Conservation (phyloP, 2,888 invertebrate species). For the Ptychoptera contaminata region DNA sequence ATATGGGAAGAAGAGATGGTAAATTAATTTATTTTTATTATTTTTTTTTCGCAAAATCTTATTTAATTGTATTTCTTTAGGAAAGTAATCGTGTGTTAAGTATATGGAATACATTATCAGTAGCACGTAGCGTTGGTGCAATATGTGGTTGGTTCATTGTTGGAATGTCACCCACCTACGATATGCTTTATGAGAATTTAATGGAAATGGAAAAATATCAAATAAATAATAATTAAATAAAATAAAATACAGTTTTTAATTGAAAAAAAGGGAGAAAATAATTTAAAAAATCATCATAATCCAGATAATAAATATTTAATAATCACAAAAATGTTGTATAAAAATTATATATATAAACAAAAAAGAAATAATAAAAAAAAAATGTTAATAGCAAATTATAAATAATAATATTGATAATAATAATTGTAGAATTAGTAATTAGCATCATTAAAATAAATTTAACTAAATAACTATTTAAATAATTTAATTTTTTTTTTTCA, state of each 20-base stretch:
- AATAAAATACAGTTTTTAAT: conserved; percentile 1
- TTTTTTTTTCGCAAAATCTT: neutral
- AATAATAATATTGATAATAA: too few relatives aligned
- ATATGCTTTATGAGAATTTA: conserved; percentile 35
- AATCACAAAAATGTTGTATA: neutral
- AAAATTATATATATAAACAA: too few relatives aligned
- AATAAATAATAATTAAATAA: conserved; percentile 27
- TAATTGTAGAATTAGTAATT: too few relatives aligned
- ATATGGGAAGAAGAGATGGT: conserved; percentile 27
- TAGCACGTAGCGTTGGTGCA: conserved; percentile 36
- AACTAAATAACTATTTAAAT: too few relatives aligned
- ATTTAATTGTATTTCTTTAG: conserved; percentile 16
- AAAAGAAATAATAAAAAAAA: too few relatives aligned
- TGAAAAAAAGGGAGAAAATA: conserved; percentile 2
- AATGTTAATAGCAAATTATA: too few relatives aligned
- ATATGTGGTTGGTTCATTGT: conserved; percentile 38
- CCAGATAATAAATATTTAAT: conserved; percentile 1
- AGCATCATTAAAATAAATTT: too few relatives aligned
- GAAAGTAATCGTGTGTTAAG: conserved; percentile 31
- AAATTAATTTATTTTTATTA: conserved; percentile 9
- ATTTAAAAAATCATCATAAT: neutral
- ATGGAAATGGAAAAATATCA: conserved; percentile 30
- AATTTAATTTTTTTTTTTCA: too few relatives aligned
- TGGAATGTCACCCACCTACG: conserved; percentile 35
- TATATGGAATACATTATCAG: conserved; percentile 37